A percentile compares a stretch with the other conserved stretches of the same genome.
These are phyloP conservation scores for Trochalopteron elliotii DNA, from an alignment of 2,113 vertebrate species.

Conservation along the genomic window DNA sequence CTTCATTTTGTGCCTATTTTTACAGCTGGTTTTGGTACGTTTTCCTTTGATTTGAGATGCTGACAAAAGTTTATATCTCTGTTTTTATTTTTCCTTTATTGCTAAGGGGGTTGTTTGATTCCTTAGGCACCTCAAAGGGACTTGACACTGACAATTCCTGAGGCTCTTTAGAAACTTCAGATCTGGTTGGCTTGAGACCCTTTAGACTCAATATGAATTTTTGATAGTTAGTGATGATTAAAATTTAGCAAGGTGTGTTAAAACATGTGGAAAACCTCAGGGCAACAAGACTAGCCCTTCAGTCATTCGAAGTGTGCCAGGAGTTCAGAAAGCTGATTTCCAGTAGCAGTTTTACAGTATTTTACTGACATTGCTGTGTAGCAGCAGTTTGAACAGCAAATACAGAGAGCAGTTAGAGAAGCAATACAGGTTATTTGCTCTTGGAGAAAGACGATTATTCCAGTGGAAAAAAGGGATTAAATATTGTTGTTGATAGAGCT, in stretches of 20 bases:
- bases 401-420: not conserved
- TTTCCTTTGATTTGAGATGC: conserved; percentile 19
- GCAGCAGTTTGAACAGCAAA: not conserved
- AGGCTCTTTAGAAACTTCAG: not conserved
- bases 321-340: not conserved
- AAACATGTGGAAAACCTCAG: not conserved
- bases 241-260: not conserved
- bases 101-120: not conserved
- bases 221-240: not conserved
- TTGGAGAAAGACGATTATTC: not conserved
- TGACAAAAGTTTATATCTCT: not conserved
- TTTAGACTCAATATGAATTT: not conserved
- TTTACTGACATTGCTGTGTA: not conserved
- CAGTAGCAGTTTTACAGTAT: not conserved
- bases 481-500: not conserved
- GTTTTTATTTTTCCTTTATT: conserved; percentile 8
- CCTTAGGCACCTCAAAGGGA: not conserved
- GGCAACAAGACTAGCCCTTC: not conserved
- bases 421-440: not conserved
- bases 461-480: not conserved
- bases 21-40: conserved; percentile 57
- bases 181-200: not conserved
- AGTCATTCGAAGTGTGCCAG: not conserved
- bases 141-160: not conserved
- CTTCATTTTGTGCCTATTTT: not conserved